Evolutionary conservation across 1,140 invertebrate species (phyloP), one percentile per base, ranked within the genome.

Genomic region (Dreissena polymorpha): DNA sequence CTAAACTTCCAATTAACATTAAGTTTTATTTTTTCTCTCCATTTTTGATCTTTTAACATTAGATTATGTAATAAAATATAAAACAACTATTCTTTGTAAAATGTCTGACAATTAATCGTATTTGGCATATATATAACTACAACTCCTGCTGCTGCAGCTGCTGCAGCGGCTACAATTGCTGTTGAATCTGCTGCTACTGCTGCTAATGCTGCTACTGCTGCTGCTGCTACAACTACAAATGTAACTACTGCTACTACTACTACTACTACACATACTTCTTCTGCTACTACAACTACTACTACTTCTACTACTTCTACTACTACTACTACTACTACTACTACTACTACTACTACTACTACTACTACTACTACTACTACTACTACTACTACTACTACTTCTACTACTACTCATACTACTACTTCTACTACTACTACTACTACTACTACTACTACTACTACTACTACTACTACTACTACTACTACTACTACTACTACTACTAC

Each of bases 311-410:
- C 53, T 55, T 12, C 53, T 55, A 55, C 53, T 55, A 55, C 53
- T 55, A 55, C 53, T 55, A 55, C 53, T 55, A 55, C 53, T 55
- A 55, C 53, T 55, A 55, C 53, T 55, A 55, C 53, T 55, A 55
- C 53, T 55, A 55, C 53, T 55, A 55, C 53, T 55, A 55, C 53
- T 55, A 55, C 53, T 55, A 55, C 53, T 55, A 55, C 53, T 55
- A 55, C 53, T 55, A 55, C 53, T 55, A 55, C 53, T 55, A 55
- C 53, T 55, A 55, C 53, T 55, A 55, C 53, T 55, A 55, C 53
- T 55, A 55, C 53, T 55, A 55, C 53, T 55, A 55, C 53, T 55
- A 55, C 53, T 55, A 55, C 53, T 55, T 55, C 53, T 55, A 55
- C 53, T 55, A 55, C 53, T 55, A 55, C 53, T 55, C 12, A 12